Conservation (phyloP, 2,888 invertebrate genomes). For the Macroteleia sp. region DNA sequence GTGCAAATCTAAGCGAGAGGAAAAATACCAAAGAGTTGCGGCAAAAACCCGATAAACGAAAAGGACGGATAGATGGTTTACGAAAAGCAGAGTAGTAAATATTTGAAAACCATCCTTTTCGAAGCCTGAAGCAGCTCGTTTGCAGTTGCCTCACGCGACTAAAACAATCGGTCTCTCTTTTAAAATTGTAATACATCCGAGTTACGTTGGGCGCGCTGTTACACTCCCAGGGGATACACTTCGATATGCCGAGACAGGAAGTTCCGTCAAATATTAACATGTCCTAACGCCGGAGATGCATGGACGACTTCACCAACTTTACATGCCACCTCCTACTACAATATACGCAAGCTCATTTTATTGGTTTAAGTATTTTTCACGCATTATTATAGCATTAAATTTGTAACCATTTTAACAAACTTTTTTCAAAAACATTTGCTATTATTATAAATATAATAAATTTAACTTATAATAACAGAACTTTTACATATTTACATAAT, state of each 20-base stretch:
- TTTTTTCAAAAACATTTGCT: too few relatives aligned
- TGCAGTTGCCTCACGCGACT: conserved; percentile 75
- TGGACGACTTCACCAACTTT: conserved; percentile 43
- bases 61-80: conserved; percentile 52
- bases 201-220: conserved; percentile 54
- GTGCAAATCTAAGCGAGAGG: conserved; percentile 22
- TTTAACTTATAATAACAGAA: too few relatives aligned
- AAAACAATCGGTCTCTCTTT: conserved; percentile 75
- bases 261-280: conserved; percentile 63
- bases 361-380: conserved; percentile 10
- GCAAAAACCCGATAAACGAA: conserved; percentile 20
- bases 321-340: conserved; percentile 29
- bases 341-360: conserved; percentile 25
- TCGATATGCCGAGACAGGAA: conserved; percentile 60
- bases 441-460: too few relatives aligned
- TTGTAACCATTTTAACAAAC: too few relatives aligned
- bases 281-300: conserved; percentile 58
- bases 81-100: conserved; percentile 61
- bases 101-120: conserved; percentile 62
- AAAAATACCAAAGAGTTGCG: conserved; percentile 3
- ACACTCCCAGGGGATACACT: conserved; percentile 54
- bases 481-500: too few relatives aligned
- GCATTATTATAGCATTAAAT: conserved; percentile 12
- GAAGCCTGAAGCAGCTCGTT: conserved; percentile 68
- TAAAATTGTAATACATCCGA: conserved; percentile 74